phyloP scores from a whole-genome alignment of 2,888 invertebrate genomes.

The Phyllotreta cruciferae region DNA sequence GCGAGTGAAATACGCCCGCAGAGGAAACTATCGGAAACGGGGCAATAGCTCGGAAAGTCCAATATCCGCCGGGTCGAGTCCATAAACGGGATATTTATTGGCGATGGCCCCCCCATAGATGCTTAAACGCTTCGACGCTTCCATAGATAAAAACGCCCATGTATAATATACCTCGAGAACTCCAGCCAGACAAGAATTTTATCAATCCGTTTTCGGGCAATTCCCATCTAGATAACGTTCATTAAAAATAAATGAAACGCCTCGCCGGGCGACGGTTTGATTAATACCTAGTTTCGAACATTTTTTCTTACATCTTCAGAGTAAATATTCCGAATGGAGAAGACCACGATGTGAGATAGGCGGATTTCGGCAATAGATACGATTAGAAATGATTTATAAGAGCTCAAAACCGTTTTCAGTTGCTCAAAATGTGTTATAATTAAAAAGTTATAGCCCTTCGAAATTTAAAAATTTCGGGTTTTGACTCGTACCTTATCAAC shows the following conservation, averaged over 20 bases:
- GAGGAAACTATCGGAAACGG: slow-evolving; percentile 26
- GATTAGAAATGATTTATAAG: no score
- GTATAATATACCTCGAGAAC: background rate
- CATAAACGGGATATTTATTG: slow-evolving; percentile 28
- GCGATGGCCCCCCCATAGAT: slow-evolving; percentile 15
- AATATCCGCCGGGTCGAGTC: slow-evolving; percentile 27
- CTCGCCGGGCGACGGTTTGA: slow-evolving; percentile 15
- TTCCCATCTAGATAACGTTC: slow-evolving; percentile 19
- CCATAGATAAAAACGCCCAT: slow-evolving; percentile 15
- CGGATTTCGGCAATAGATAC: no score
- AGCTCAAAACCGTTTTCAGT: no score
- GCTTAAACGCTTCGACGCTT: slow-evolving; percentile 16
- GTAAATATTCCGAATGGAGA: no score
- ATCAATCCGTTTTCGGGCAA: background rate
- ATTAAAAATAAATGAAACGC: slow-evolving; percentile 24
- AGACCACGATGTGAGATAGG: no score
- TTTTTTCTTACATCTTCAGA: background rate
- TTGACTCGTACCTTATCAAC: no score
- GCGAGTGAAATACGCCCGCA: slow-evolving; percentile 18
- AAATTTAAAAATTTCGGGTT: no score
- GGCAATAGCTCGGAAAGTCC: slow-evolving; percentile 29
- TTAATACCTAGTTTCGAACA: slow-evolving; percentile 19
- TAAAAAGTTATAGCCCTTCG: no score
- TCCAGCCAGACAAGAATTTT: background rate
- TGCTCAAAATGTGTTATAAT: no score